Conservation (phyloP, 2,888 invertebrate genomes). For the Deladenus siricidicola region DNA sequence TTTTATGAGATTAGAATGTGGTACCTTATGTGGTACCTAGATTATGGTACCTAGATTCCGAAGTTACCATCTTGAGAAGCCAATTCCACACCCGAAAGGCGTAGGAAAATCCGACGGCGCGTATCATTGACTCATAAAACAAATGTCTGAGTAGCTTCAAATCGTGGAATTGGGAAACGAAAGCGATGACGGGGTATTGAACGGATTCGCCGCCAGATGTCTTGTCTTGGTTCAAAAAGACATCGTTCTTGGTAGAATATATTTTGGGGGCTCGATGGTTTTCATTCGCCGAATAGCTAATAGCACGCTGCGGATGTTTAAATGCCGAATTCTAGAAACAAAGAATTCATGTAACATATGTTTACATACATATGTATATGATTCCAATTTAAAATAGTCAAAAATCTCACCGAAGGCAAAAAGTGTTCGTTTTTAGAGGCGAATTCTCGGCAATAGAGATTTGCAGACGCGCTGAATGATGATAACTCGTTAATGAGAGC, state of each 20-base stretch:
- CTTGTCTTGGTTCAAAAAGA: too few species aligned
- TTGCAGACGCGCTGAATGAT: constrained; percentile 20
- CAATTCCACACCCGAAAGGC: constrained; percentile 74
- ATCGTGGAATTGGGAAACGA: constrained; percentile 62
- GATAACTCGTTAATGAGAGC: constrained; percentile 3
- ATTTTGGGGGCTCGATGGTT: too few species aligned
- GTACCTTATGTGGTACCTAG: not conserved
- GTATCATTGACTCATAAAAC: constrained; percentile 74
- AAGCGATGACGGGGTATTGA: constrained; percentile 73
- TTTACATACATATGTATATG: too few species aligned
- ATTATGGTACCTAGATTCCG: constrained; percentile 32
- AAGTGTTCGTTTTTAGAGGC: not conserved
- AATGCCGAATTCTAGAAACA: too few species aligned
- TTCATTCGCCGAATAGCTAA: too few species aligned
- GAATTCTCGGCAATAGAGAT: constrained; percentile 5
- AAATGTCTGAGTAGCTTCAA: constrained; percentile 73
- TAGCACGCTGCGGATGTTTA: too few species aligned
- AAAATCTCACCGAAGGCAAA: too few species aligned
- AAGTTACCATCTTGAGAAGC: constrained; percentile 65
- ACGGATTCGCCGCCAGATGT: too few species aligned
- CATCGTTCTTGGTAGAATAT: too few species aligned
- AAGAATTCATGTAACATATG: too few species aligned
- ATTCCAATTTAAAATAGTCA: too few species aligned
- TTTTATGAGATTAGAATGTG: not conserved
- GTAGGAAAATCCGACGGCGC: constrained; percentile 56